Evolutionary conservation across 2,797 vertebrate genomes (phyloP).

Genomic region (Emydoidea blandingii): DNA sequence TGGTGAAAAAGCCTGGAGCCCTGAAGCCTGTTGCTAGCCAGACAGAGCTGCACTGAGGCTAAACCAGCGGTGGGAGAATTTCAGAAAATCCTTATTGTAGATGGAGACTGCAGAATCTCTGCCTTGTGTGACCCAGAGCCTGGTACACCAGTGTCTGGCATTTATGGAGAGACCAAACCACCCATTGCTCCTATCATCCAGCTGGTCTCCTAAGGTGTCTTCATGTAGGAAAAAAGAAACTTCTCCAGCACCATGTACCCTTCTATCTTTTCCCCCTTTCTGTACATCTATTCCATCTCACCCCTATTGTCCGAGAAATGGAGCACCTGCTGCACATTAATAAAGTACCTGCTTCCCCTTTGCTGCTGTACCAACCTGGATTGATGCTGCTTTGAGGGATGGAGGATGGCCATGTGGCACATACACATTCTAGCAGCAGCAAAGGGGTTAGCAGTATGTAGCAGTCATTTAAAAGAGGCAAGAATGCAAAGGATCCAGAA

Average conservation of each 20-base stretch:
- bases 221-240: not conserved
- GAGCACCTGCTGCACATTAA: no score
- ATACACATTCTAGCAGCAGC: not conserved
- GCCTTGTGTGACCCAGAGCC: no score
- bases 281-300: not conserved
- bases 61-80: not conserved
- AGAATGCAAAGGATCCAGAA: not conserved
- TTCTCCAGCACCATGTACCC: not conserved
- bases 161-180: not conserved
- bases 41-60: not conserved
- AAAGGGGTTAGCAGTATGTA: not conserved
- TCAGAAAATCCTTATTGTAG: not conserved
- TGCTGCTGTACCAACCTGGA: not conserved
- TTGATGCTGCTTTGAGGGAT: not conserved
- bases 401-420: not conserved
- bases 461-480: constrained; percentile 2
- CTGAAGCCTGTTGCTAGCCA: not conserved
- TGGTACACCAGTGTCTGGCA: not conserved
- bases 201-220: not conserved
- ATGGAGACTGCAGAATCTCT: not conserved
- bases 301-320: no score
- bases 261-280: not conserved
- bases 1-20: not conserved
- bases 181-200: not conserved
- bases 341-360: no score